Evolutionary conservation across 2,113 vertebrate genomes (phyloP), one percentile per base, ranked within the genome.

Genomic region (Apus apus): DNA sequence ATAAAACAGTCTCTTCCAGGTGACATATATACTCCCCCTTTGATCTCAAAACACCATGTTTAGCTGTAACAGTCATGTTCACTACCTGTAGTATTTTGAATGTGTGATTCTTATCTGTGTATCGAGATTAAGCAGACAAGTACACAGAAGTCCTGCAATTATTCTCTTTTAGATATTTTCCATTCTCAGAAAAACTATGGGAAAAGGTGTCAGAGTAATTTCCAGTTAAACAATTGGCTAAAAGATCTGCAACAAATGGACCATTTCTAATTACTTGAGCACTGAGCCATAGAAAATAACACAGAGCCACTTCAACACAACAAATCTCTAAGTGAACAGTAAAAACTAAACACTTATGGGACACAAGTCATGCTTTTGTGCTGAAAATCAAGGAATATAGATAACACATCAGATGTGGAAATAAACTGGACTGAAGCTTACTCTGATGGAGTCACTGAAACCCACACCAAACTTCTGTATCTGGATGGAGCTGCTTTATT

Each of bases 371-470:
- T 81, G 46, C 10, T 87, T 16, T 76, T 94, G 32, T 36, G 38
- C 66, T 62, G 81, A 93, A 96, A 96, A 90, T 94, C 88, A 95
- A 96, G 40, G 75, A 86, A 32, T 45, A 88, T n/a, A 94, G 95
- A 77, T 94, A 96, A 91, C 45, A 85, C 76, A 66, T 91, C 89
- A 94, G 48, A 77, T 23, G 15, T 93, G 72, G 79, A 97, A 97
- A 96, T 92, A 96, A 97, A 97, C 73, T 90, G 96, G 82, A 66
- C 61, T 96, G 95, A 96, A 91, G 30, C 8, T 90, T 96, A 40
- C 71, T 96, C 66, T 93, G 90, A 89, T 87, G 89, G 70, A 90
- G 46, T 97, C 95, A 95, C 80, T 96, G 96, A 97, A 97, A 95
- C 82, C 70, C 94, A 85, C 29, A 95, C 94, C 64, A 82, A 93